Evolutionary conservation across 2,113 vertebrate species (phyloP).

Genomic region (Tyto alba): DNA sequence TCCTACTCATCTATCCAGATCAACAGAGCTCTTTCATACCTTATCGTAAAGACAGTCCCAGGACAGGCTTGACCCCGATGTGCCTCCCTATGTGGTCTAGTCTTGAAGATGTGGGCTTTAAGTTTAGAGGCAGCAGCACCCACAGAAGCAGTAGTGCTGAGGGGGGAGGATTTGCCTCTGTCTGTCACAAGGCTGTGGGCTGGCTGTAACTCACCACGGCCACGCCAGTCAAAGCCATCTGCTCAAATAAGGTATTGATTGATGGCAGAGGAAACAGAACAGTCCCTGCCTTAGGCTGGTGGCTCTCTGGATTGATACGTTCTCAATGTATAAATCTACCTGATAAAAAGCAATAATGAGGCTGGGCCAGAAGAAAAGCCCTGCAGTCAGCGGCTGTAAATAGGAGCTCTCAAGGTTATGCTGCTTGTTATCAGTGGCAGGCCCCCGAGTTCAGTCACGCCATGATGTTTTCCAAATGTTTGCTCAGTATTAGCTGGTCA

Average conservation of each 20-base stretch:
- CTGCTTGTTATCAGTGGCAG: constrained; percentile 80
- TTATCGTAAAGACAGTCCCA: background rate
- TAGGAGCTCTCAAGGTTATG: constrained; percentile 78
- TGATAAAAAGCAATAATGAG: constrained; percentile 68
- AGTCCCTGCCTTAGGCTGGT: constrained; percentile 23
- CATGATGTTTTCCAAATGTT: constrained; percentile 94
- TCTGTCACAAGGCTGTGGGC: background rate
- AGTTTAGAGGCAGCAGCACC: background rate
- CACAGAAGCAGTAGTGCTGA: background rate
- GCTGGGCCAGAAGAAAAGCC: constrained; percentile 64
- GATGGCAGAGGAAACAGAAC: background rate
- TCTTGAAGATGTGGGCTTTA: background rate
- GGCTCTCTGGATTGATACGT: constrained; percentile 54
- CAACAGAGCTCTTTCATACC: background rate
- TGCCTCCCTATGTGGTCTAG: background rate
- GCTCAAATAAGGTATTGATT: constrained; percentile 37
- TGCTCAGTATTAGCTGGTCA: constrained; percentile 93
- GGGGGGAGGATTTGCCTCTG: background rate
- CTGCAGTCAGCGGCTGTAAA: constrained; percentile 75
- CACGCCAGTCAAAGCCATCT: background rate
- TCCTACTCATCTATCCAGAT: background rate
- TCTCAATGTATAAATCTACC: constrained; percentile 42
- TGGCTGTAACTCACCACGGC: background rate
- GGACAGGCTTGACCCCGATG: background rate
- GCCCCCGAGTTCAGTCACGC: constrained; percentile 81